These are phyloP conservation scores for Rhinogobio ventralis DNA, from an alignment of 2,797 vertebrate genomes.

Conservation along the genomic window DNA sequence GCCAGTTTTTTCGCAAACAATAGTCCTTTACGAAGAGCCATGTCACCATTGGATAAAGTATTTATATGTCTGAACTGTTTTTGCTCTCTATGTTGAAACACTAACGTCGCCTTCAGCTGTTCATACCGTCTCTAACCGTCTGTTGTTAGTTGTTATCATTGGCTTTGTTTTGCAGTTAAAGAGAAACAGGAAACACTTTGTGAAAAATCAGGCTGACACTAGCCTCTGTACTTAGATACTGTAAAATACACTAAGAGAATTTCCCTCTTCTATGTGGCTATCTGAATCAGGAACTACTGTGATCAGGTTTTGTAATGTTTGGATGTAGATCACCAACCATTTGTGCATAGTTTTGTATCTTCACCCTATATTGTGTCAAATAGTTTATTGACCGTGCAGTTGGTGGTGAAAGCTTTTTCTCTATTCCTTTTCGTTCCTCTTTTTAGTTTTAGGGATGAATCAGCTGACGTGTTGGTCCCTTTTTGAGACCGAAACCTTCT, in stretches of 20 bases:
- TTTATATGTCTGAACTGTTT: background rate
- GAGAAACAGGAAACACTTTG: constrained; percentile 15
- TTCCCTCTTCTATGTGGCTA: constrained; percentile 45
- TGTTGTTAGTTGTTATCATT: constrained; percentile 12
- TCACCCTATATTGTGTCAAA: constrained; percentile 31
- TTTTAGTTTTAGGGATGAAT: constrained; percentile 6
- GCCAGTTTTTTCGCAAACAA: constrained; percentile 35
- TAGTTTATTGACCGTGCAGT: constrained; percentile 38
- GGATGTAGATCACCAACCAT: constrained; percentile 55
- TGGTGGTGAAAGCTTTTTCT: constrained; percentile 34
- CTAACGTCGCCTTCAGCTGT: constrained; percentile 20
- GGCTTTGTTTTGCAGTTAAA: constrained; percentile 1
- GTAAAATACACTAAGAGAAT: constrained; percentile 54
- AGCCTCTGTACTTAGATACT: constrained; percentile 43
- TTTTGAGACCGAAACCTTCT: constrained; percentile 14
- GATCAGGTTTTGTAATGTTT: constrained; percentile 58
- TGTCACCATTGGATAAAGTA: constrained; percentile 14
- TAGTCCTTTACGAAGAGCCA: constrained; percentile 9
- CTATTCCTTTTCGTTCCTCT: background rate
- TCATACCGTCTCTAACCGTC: background rate
- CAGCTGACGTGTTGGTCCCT: background rate
- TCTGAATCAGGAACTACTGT: constrained; percentile 56
- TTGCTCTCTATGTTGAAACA: constrained; percentile 27
- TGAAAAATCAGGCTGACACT: constrained; percentile 11
- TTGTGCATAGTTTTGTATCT: constrained; percentile 56